phyloP scores from a whole-genome alignment of 2,113 vertebrate genomes.

The Lichenostomus cassidix region DNA sequence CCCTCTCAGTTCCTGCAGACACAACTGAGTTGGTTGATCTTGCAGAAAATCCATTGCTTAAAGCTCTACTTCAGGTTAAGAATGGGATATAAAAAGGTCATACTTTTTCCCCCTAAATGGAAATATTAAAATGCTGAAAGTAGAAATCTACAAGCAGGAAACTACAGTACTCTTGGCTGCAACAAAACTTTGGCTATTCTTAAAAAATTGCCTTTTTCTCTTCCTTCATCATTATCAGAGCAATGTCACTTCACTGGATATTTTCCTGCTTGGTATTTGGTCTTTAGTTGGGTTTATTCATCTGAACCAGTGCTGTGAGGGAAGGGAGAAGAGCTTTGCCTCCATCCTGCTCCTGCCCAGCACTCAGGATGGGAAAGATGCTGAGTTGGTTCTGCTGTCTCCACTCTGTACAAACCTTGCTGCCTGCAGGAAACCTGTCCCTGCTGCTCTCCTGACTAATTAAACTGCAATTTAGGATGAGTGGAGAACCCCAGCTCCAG shows the following conservation, averaged over 20 bases:
- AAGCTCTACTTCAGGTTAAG: background rate
- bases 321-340: background rate
- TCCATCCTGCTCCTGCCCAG: background rate
- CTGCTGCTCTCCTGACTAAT: background rate
- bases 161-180: background rate
- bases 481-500: background rate
- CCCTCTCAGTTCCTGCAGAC: background rate
- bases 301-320: background rate
- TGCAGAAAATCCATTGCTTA: background rate
- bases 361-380: rapidly evolving
- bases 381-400: rapidly evolving
- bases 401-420: rapidly evolving
- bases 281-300: background rate
- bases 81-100: background rate
- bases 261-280: background rate
- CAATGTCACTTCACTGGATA: background rate
- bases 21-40: background rate
- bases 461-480: background rate
- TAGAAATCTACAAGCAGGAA: background rate
- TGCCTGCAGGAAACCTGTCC: background rate
- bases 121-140: background rate
- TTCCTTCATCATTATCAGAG: background rate
- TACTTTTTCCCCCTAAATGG: rapidly evolving
- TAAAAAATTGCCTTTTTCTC: background rate
- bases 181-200: background rate